Conservation (phyloP, 2,113 vertebrate genomes). For the Eurystomus gularis region DNA sequence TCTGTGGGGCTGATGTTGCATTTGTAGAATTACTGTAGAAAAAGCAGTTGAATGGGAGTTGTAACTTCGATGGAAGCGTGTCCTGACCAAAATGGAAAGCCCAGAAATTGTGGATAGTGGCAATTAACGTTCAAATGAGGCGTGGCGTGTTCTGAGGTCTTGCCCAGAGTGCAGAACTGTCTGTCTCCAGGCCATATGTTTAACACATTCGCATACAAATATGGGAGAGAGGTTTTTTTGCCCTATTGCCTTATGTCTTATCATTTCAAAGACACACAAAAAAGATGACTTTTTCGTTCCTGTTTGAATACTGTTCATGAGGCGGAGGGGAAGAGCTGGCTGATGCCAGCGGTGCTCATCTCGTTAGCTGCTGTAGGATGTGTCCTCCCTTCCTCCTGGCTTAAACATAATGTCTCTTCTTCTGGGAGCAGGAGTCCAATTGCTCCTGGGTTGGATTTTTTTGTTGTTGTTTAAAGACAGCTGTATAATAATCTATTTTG, state of each 20-base stretch:
- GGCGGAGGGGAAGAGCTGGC: background rate
- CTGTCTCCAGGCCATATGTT: background rate
- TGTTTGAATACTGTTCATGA: background rate
- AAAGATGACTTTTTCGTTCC: background rate
- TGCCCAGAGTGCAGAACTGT: background rate
- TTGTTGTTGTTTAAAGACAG: background rate
- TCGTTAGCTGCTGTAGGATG: background rate
- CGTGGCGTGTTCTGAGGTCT: background rate
- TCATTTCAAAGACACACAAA: background rate
- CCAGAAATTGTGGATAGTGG: background rate
- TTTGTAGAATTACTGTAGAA: background rate
- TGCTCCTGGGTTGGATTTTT: background rate
- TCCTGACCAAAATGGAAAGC: background rate
- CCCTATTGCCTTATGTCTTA: background rate
- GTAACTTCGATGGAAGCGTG: background rate
- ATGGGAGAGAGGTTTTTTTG: background rate
- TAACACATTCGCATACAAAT: background rate
- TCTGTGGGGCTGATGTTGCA: background rate
- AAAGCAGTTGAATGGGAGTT: background rate
- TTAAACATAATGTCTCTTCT: background rate
- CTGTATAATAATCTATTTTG: background rate
- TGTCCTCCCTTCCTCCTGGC: background rate
- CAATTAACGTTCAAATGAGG: accelerated
- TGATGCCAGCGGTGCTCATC: background rate
- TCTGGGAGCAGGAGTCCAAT: background rate